Evolutionary conservation across 1,140 invertebrate species (phyloP).

Genomic region (Microplitis demolitor): DNA sequence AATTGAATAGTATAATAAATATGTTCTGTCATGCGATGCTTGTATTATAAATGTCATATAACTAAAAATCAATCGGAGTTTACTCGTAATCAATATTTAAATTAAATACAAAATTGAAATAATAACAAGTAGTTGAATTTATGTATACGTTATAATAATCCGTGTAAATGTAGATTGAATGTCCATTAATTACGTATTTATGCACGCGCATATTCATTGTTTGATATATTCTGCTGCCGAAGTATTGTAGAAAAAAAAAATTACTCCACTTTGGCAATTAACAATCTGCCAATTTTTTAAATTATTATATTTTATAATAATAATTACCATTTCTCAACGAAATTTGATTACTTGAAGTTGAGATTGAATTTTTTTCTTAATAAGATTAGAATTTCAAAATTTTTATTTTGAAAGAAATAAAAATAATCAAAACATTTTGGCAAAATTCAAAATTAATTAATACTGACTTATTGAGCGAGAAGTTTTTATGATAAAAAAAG

Average conservation of each 20-base stretch:
- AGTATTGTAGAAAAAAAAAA: neutral
- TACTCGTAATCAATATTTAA: neutral
- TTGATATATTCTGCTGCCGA: neutral
- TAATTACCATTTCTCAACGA: too few species aligned
- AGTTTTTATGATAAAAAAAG: too few species aligned
- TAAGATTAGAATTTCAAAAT: too few species aligned
- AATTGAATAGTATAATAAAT: neutral
- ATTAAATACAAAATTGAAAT: neutral
- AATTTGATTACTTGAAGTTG: too few species aligned
- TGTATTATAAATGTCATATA: conserved; percentile 19
- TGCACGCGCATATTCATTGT: neutral
- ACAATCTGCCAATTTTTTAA: too few species aligned
- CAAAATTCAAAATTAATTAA: too few species aligned
- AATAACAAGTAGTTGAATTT: neutral
- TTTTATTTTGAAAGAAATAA: too few species aligned
- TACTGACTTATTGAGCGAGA: too few species aligned
- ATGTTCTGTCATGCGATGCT: conserved; percentile 4
- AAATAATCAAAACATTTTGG: too few species aligned
- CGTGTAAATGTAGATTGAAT: neutral
- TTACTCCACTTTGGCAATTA: neutral
- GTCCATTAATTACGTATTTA: too few species aligned
- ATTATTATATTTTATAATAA: neutral
- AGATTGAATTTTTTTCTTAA: too few species aligned
- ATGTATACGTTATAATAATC: neutral
- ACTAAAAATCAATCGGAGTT: neutral